These are phyloP conservation scores for Caenorhabditis sp. DNA, from an alignment of 2,888 invertebrate genomes.

Conservation along the genomic window DNA sequence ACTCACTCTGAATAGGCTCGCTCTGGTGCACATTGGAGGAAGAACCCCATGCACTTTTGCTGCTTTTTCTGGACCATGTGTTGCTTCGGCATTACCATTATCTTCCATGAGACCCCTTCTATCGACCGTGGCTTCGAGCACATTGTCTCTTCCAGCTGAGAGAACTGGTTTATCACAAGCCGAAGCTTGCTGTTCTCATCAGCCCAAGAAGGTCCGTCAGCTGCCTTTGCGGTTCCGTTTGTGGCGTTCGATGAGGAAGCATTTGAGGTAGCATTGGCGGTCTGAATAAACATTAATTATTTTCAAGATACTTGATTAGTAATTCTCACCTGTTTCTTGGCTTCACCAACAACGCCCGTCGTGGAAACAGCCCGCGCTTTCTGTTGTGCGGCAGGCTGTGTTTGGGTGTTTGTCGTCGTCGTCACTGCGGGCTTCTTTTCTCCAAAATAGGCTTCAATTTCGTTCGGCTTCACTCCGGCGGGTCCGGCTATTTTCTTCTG, in stretches of 20 bases:
- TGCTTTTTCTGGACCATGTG: slow-evolving; percentile 83
- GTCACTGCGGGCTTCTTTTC: slow-evolving; percentile 44
- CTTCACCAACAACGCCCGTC: slow-evolving; percentile 50
- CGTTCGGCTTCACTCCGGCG: slow-evolving; percentile 59
- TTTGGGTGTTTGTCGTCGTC: slow-evolving; percentile 5
- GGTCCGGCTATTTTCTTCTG: slow-evolving; percentile 44
- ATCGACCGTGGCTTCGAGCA: slow-evolving; percentile 95
- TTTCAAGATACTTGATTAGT: not conserved
- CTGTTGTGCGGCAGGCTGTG: slow-evolving; percentile 30
- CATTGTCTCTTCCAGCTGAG: slow-evolving; percentile 90
- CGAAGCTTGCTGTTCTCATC: slow-evolving; percentile 88
- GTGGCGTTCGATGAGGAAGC: slow-evolving; percentile 25
- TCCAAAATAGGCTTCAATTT: slow-evolving; percentile 53
- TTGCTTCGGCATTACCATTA: slow-evolving; percentile 84
- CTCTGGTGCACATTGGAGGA: slow-evolving; percentile 96
- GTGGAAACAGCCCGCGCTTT: slow-evolving; percentile 55
- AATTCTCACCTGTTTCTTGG: slow-evolving; percentile 46
- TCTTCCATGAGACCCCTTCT: slow-evolving; percentile 94
- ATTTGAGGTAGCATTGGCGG: slow-evolving; percentile 8
- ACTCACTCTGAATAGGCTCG: slow-evolving; percentile 90
- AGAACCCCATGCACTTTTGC: slow-evolving; percentile 85
- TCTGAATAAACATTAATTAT: not conserved
- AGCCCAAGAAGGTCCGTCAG: slow-evolving; percentile 52
- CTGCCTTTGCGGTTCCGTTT: slow-evolving; percentile 15
- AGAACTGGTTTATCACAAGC: slow-evolving; percentile 92